Percentiles rank a stretch among this genome's conserved stretches.
phyloP scores from a whole-genome alignment of 2,113 vertebrate genomes.

The Synchiropus splendidus region DNA sequence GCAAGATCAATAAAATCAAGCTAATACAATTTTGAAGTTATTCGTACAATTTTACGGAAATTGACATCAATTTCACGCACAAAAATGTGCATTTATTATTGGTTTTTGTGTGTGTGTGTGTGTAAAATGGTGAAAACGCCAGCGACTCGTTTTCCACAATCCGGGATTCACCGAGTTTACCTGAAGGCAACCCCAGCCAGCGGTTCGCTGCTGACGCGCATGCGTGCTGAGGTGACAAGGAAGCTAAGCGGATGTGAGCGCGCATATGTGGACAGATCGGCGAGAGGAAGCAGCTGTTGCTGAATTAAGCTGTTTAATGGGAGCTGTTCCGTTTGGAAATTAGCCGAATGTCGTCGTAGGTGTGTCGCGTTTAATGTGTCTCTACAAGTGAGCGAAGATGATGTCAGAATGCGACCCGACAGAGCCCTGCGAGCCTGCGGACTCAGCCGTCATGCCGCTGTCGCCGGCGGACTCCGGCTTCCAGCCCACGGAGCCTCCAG shows the following conservation, averaged over 20 bases:
- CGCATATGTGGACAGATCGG: slow-evolving; percentile 37
- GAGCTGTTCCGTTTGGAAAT: slow-evolving; percentile 18
- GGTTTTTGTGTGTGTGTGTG: no score
- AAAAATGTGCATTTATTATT: no score
- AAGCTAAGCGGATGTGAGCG: slow-evolving; percentile 25
- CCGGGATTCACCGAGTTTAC: slow-evolving; percentile 1
- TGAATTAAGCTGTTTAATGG: background rate
- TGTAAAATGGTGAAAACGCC: no score
- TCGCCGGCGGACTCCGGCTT: slow-evolving; percentile 38
- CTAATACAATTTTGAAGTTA: no score
- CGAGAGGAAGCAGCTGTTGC: slow-evolving; percentile 14
- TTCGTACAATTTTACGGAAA: no score
- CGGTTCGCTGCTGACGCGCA: slow-evolving; percentile 12
- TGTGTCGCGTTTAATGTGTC: background rate
- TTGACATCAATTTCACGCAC: no score
- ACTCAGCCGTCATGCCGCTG: slow-evolving; percentile 20
- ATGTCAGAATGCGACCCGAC: slow-evolving; percentile 65
- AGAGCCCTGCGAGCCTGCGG: slow-evolving; percentile 35
- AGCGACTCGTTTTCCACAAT: no score
- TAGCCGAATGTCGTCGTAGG: background rate
- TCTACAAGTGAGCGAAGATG: slow-evolving; percentile 34
- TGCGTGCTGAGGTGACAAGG: slow-evolving; percentile 33
- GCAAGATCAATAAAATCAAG: no score
- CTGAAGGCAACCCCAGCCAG: slow-evolving; percentile 20
- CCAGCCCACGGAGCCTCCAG: slow-evolving; percentile 18